Base-by-base conservation (phyloP, 2,113 vertebrate species). In the Dasyornis broadbenti region DNA sequence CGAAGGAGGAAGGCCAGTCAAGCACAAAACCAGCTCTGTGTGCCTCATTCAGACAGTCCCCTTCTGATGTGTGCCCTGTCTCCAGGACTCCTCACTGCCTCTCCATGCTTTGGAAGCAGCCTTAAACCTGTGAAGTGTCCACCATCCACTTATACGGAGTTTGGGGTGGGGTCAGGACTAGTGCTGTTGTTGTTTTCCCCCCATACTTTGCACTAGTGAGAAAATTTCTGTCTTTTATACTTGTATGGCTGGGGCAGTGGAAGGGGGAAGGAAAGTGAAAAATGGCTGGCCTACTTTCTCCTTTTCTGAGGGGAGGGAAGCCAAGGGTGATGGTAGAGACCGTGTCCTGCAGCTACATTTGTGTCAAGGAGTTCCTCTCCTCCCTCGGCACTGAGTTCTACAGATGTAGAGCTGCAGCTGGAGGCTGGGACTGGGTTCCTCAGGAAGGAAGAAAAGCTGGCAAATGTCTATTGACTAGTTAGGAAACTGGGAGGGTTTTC, bases 391-490 rank as follows among this genome's bases (percentile, higher is more conserved):
- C 39, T 45, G 64, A 86, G 85, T 30, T 81, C 39, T 92, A 42
- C 0, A 0, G 68, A 82, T 76, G 92, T 39, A 81, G 86, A 94
- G 71, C 49, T 88, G 82, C 44, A 84, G 73, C 68, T 95, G 80
- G 56, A 93, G 63, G 35, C 56, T 89, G 86, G 63, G 83, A 75
- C 87, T 87, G 70, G 60, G 87, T 93, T 96, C 72, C 94, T 97
- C 97, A 90, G 95, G 92, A 97, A 96, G 94, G 93, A 97, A 97
- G 85, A 95, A n/a, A 94, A 96, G 84, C 94, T 94, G 59, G 94
- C 82, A 95, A 94, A 96, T 30, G 33, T 37, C 79, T 66, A 50
- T 61, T 87, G 59, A 80, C 31, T 63, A 50, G 64, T 40, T 47
- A 56, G 23, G 33, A 90, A 92, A 71, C 69, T 45, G 18, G 24